Evolutionary conservation across 2,113 vertebrate species (phyloP), one percentile per base, ranked within the genome.

Genomic region (Montifringilla adamsi): DNA sequence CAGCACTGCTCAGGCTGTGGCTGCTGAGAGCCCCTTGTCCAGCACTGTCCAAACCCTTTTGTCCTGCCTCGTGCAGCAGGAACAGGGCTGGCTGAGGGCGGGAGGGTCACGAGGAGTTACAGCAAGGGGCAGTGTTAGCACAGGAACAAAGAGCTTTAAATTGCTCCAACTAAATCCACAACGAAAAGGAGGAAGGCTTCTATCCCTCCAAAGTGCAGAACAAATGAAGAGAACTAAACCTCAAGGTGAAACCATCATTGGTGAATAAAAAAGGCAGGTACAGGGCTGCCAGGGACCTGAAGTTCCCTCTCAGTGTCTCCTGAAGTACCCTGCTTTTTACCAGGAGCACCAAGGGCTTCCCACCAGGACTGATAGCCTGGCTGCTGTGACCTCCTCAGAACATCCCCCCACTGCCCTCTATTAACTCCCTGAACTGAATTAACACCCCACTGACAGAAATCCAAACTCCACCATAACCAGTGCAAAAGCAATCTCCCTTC

Each of bases 191-290:
- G 35, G 69, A 39, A 72, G 28, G 49, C 14, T 76, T 68, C 49
- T 43, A 5, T 11, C 52, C 23, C 53, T 73, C 37, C 6, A 0
- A 79, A 73, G 20, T 1, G 13, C 49, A 86, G 44, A 83, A 44
- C 11, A 74, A 56, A 66, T 16, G 14, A 55, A 47, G 35, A 73
- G 41, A 78, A 86, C 15, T 23, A 59, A 75, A 50, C 18, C 21
- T 46, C 0, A 50, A 37, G 52, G 33, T 39, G 33, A 68, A 59
- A 52, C 46, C 13, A n/a, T 12, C 33, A 46, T 4, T 60, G 28
- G 4, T 0, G 6, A 22, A 14, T 37, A 47, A 58, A 56, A 10
- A 2, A 0, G 2, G 30, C 37, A 41, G 31, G 44, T 21, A 10
- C 8, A 31, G 67, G 28, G 31, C 52, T 88, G 52, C 23, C 47